phyloP scores from a whole-genome alignment of 2,797 vertebrate species.

The Spondyliosoma cantharus region DNA sequence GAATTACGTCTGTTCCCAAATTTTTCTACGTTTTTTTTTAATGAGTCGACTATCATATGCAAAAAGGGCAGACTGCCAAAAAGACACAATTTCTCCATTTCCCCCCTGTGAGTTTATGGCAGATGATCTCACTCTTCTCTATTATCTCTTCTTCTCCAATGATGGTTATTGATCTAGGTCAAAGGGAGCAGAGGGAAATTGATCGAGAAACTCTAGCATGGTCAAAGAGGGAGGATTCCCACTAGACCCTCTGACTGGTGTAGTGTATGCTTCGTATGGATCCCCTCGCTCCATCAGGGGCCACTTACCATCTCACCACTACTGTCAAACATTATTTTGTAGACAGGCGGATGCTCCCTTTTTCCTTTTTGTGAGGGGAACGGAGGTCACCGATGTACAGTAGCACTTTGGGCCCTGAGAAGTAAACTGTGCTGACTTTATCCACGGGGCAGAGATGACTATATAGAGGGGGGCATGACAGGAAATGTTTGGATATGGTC shows the following conservation, averaged over 20 bases:
- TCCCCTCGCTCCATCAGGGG: conserved; percentile 58
- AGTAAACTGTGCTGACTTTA: neutral
- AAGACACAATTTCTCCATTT: conserved; percentile 46
- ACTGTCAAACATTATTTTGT: conserved; percentile 75
- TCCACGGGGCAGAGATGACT: neutral
- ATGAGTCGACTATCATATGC: conserved; percentile 15
- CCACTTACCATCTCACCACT: conserved; percentile 64
- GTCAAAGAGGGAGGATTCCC: conserved; percentile 70
- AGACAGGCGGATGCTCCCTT: conserved; percentile 26
- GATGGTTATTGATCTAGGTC: conserved; percentile 79
- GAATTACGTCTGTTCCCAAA: neutral
- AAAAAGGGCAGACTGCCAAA: conserved; percentile 32
- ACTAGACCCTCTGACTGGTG: conserved; percentile 60
- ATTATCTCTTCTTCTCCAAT: conserved; percentile 74
- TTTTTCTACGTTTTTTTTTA: neutral
- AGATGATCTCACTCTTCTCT: conserved; percentile 78
- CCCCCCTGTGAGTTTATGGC: conserved; percentile 50
- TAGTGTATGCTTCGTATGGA: conserved; percentile 63
- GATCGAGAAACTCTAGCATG: conserved; percentile 79
- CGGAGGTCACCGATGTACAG: neutral
- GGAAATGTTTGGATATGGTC: neutral
- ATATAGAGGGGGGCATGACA: neutral
- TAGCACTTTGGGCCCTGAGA: neutral
- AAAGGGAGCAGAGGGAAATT: conserved; percentile 71
- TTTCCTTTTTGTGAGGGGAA: neutral